phyloP scores from a whole-genome alignment of 2,888 invertebrate genomes.

The Coleophora flavipennella region DNA sequence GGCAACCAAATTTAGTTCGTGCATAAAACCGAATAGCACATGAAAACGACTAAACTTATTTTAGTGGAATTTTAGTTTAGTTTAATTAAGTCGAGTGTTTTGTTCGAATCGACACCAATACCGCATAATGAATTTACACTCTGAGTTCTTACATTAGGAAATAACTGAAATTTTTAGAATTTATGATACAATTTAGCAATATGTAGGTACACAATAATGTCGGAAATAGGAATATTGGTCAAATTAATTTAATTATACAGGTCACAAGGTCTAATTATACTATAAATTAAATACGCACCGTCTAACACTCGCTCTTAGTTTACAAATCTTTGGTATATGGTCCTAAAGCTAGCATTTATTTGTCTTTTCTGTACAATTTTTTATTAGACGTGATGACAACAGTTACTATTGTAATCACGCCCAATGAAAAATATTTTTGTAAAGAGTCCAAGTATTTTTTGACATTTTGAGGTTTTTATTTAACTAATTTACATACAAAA shows the following conservation, averaged over 20 bases:
- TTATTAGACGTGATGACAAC: constrained; percentile 46
- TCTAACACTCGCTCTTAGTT: constrained; percentile 54
- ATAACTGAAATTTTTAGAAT: constrained; percentile 3
- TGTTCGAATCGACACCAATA: too few relatives aligned
- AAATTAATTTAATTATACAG: constrained; percentile 48
- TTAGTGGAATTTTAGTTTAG: too few relatives aligned
- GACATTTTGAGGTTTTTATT: constrained; percentile 18
- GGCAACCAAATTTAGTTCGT: too few relatives aligned
- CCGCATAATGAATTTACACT: too few relatives aligned
- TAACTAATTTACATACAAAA: too few relatives aligned
- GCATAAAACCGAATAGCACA: too few relatives aligned
- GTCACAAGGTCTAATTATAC: constrained; percentile 54
- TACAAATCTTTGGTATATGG: constrained; percentile 71
- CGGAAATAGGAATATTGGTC: constrained; percentile 46
- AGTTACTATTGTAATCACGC: too few relatives aligned
- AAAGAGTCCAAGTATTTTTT: constrained; percentile 20
- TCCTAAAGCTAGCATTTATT: constrained; percentile 58
- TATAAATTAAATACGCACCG: constrained; percentile 60
- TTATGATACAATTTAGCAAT: constrained; percentile 25
- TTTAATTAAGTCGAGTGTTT: too few relatives aligned
- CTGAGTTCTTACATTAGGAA: too few relatives aligned
- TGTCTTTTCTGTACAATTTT: constrained; percentile 48
- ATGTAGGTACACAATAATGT: constrained; percentile 17
- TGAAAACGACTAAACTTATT: too few relatives aligned
- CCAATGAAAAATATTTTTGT: not conserved